Conservation (phyloP, 2,113 vertebrate species). For the Sinocyclocheilus grahami region DNA sequence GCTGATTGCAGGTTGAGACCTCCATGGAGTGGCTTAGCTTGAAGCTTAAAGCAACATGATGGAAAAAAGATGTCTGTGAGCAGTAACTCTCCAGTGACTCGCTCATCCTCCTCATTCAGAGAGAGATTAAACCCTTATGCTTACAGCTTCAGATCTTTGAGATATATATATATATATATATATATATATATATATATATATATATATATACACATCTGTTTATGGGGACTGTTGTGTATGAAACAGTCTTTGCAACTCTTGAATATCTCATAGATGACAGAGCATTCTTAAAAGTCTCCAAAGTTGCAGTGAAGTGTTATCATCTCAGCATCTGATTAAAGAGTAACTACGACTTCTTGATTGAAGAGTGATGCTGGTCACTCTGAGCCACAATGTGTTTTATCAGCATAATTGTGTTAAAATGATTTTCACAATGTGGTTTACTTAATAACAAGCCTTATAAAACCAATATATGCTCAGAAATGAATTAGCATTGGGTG, state of each 20-base stretch:
- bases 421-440: background rate
- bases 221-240: background rate
- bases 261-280: background rate
- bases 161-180: too few relatives aligned
- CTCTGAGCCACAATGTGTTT: background rate
- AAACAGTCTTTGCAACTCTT: background rate
- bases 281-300: background rate
- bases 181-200: too few relatives aligned
- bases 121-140: background rate
- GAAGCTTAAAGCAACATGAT: constrained; percentile 5
- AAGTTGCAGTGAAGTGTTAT: constrained; percentile 10
- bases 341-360: background rate
- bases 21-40: background rate
- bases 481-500: background rate
- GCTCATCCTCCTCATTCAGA: background rate
- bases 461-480: background rate
- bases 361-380: background rate
- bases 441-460: background rate
- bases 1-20: background rate
- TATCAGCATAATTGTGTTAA: background rate
- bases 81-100: background rate
- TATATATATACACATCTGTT: too few relatives aligned
- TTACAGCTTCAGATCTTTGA: constrained; percentile 7
- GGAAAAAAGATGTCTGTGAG: constrained; percentile 2
- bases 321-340: constrained; percentile 14